Conservation (phyloP, 2,888 invertebrate genomes). For the Troides oblongomaculatus region DNA sequence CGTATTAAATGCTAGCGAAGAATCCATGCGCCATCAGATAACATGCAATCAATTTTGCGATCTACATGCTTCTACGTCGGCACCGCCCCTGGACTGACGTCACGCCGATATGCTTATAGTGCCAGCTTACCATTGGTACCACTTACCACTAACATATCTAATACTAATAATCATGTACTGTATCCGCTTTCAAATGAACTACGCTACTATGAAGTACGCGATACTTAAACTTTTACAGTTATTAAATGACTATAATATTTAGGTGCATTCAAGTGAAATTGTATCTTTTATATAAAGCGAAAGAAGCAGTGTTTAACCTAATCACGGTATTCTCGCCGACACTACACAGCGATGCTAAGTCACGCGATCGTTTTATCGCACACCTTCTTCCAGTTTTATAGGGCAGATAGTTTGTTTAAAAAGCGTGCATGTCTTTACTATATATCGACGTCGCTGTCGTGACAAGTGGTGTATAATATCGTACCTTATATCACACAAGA, state of each 20-base stretch:
- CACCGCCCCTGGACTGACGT: constrained; percentile 75
- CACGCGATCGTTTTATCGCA: constrained; percentile 78
- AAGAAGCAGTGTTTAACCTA: constrained; percentile 51
- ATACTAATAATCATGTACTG: constrained; percentile 18
- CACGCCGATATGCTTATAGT: constrained; percentile 71
- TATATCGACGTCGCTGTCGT: constrained; percentile 67
- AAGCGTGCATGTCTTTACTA: constrained; percentile 73
- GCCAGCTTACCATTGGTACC: constrained; percentile 73
- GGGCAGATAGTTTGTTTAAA: constrained; percentile 74
- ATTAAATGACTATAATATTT: background rate
- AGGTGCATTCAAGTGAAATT: constrained; percentile 2
- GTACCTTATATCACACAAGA: constrained; percentile 42
- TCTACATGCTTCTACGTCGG: constrained; percentile 77
- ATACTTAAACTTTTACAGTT: background rate
- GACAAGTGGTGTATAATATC: constrained; percentile 69
- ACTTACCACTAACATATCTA: constrained; percentile 32
- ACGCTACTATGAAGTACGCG: background rate
- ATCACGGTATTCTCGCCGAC: constrained; percentile 68
- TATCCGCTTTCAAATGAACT: background rate
- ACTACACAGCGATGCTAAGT: constrained; percentile 60
- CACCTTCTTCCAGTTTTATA: constrained; percentile 76
- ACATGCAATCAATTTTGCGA: constrained; percentile 79
- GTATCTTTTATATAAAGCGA: constrained; percentile 36
- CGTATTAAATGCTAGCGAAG: constrained; percentile 78
- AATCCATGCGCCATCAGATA: constrained; percentile 78